Conservation (phyloP, 2,113 vertebrate genomes). For the Hylia prasina region DNA sequence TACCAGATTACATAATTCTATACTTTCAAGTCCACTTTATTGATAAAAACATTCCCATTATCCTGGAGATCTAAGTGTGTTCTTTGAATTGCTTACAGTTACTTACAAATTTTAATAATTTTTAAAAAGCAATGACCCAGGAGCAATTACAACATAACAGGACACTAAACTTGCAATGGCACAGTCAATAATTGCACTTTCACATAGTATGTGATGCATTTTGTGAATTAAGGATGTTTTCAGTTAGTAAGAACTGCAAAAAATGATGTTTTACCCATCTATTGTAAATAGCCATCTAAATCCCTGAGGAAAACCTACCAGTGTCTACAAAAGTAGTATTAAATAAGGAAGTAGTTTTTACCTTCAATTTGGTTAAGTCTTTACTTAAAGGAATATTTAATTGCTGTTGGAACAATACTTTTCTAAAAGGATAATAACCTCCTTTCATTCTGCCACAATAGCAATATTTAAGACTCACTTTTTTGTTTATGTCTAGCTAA, state of each 20-base stretch:
- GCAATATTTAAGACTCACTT: neutral
- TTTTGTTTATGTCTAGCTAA: neutral
- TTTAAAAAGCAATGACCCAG: neutral
- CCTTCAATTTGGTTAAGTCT: neutral
- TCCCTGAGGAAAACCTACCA: neutral
- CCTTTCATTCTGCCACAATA: neutral
- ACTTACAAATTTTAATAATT: neutral
- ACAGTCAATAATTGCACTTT: neutral
- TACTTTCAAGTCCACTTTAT: neutral
- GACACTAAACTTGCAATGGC: neutral
- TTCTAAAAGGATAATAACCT: neutral
- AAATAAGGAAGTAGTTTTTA: neutral
- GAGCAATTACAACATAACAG: neutral
- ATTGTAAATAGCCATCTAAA: neutral
- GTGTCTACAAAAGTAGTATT: neutral
- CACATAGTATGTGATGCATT: neutral
- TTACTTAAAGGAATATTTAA: neutral
- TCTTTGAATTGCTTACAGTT: neutral
- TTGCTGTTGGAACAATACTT: neutral
- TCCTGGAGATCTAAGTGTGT: neutral
- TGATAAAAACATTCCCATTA: neutral
- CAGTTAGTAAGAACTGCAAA: neutral
- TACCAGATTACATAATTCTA: neutral
- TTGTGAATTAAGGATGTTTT: neutral
- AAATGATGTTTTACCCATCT: neutral